These are phyloP conservation scores for Pterois miles DNA, from an alignment of 2,797 vertebrate genomes.

Conservation along the genomic window DNA sequence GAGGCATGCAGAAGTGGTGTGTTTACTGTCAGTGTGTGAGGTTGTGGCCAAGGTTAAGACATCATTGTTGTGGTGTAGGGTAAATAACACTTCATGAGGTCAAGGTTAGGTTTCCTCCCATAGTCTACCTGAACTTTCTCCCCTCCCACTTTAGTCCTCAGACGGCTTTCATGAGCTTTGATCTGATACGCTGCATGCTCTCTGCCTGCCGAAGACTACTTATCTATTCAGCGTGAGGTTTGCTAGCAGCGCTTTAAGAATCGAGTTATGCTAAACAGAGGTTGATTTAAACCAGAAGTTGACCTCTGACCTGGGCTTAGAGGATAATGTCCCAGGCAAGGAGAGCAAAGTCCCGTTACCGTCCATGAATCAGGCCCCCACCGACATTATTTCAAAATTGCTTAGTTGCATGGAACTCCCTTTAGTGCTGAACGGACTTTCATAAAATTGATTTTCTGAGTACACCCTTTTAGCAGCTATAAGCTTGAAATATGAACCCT, in stretches of 20 bases:
- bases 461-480: constrained; percentile 98
- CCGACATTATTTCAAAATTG: constrained; percentile 96
- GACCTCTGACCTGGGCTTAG: constrained; percentile 89
- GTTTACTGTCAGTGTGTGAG: constrained; percentile 68
- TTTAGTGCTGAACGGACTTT: constrained; percentile 97
- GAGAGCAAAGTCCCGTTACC: constrained; percentile 89
- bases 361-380: constrained; percentile 91
- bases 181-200: constrained; percentile 55
- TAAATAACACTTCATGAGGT: constrained; percentile 60
- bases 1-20: constrained; percentile 55
- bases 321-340: constrained; percentile 91
- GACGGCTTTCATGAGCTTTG: constrained; percentile 64
- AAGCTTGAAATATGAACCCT: constrained; percentile 99
- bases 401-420: constrained; percentile 95
- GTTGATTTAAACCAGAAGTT: constrained; percentile 86
- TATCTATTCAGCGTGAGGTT: constrained; percentile 78
- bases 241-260: constrained; percentile 78
- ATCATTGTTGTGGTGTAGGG: constrained; percentile 56
- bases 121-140: constrained; percentile 68
- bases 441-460: constrained; percentile 99
- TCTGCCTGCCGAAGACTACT: constrained; percentile 67
- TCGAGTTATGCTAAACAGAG: constrained; percentile 84
- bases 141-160: constrained; percentile 46
- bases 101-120: constrained; percentile 69
- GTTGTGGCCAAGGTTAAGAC: constrained; percentile 60